These are phyloP conservation scores for Drosophila tsacasi DNA, from an alignment of 1,140 invertebrate genomes.

Conservation along the genomic window DNA sequence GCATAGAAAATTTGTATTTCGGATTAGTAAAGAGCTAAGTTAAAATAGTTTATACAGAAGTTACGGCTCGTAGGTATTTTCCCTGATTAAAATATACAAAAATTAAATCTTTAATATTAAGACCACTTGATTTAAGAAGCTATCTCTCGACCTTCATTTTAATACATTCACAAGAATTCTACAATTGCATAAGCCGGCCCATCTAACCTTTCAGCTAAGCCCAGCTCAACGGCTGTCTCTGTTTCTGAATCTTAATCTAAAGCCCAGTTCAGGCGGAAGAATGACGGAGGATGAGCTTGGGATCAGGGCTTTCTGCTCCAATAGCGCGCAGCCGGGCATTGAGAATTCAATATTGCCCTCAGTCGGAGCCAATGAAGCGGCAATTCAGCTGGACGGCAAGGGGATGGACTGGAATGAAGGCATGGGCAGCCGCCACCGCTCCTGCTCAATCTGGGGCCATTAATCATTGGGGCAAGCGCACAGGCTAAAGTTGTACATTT, in stretches of 20 bases:
- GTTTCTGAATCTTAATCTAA: slow-evolving; percentile 16
- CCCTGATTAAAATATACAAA: not conserved
- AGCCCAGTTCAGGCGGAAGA: slow-evolving; percentile 54
- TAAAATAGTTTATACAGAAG: not conserved
- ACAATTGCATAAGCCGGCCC: slow-evolving; percentile 30
- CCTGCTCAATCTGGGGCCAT: slow-evolving; percentile 57
- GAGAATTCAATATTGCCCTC: slow-evolving; percentile 66
- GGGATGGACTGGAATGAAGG: slow-evolving; percentile 13
- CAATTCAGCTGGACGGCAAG: slow-evolving; percentile 44
- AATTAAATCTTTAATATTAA: not conserved
- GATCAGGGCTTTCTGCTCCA: slow-evolving; percentile 69
- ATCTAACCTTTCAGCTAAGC: slow-evolving; percentile 40
- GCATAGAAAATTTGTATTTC: not conserved
- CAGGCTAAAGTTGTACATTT: slow-evolving; percentile 76
- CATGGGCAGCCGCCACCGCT: slow-evolving; percentile 31
- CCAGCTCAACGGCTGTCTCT: slow-evolving; percentile 19
- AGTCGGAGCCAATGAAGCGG: slow-evolving; percentile 70
- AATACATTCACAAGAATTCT: slow-evolving; percentile 29
- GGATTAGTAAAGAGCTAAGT: not conserved
- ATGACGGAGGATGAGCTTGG: slow-evolving; percentile 22
- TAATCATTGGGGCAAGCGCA: slow-evolving; percentile 67
- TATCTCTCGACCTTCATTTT: slow-evolving; percentile 3
- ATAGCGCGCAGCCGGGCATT: slow-evolving; percentile 61
- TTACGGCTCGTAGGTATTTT: not conserved
- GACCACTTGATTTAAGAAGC: not conserved